phyloP scores from a whole-genome alignment of 1,140 invertebrate species.

The Linepithema humile region DNA sequence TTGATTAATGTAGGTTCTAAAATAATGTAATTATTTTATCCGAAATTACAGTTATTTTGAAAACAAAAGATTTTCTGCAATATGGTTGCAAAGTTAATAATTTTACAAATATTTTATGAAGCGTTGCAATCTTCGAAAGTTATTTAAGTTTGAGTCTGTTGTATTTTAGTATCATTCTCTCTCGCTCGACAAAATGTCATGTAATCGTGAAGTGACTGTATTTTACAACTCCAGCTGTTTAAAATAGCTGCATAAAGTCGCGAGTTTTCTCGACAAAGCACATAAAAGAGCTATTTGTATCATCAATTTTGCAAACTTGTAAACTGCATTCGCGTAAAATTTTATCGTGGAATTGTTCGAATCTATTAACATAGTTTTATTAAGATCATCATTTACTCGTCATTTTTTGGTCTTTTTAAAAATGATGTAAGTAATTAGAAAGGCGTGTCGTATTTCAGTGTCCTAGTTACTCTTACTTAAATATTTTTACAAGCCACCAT shows the following conservation, averaged over 20 bases:
- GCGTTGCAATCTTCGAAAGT: neutral
- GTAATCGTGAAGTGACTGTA: neutral
- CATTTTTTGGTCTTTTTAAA: neutral
- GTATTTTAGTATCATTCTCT: slow-evolving; percentile 1
- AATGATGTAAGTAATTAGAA: neutral
- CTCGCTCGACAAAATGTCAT: neutral
- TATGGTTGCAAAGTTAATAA: neutral
- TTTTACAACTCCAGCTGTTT: neutral
- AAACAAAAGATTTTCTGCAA: neutral
- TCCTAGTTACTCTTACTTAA: neutral
- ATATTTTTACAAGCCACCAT: neutral
- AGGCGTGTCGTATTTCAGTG: too few species aligned
- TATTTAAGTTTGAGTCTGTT: neutral
- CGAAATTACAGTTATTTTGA: neutral
- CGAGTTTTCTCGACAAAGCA: neutral
- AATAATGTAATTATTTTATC: neutral
- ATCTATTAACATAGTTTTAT: neutral
- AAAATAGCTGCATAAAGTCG: neutral
- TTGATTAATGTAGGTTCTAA: neutral
- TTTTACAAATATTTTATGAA: slow-evolving; percentile 3
- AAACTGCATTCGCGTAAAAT: neutral
- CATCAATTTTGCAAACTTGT: neutral
- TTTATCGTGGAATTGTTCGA: neutral
- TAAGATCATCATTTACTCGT: neutral
- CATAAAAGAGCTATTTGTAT: neutral